Conservation (phyloP, 2,797 vertebrate genomes). For the Spheniscus humboldti region DNA sequence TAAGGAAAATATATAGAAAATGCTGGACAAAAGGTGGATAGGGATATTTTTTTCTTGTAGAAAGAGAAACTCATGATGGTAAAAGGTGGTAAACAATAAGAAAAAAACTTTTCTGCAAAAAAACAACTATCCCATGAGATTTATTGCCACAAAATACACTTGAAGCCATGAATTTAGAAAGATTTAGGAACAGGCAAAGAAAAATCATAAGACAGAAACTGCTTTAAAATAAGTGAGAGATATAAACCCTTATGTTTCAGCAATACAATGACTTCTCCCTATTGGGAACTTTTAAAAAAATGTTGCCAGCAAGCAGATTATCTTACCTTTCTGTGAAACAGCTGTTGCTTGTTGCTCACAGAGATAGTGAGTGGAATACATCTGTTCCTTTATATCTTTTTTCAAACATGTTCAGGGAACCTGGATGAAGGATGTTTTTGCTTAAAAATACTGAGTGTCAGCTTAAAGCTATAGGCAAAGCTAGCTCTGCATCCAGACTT, state of each 20-base stretch:
- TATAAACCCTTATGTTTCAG: background rate
- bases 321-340: background rate
- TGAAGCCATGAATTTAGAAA: background rate
- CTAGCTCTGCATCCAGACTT: background rate
- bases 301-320: background rate
- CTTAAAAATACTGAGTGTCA: background rate
- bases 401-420: background rate
- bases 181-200: background rate
- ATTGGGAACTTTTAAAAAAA: background rate
- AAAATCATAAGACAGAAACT: background rate
- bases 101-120: background rate
- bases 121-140: background rate
- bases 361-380: background rate
- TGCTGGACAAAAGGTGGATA: background rate
- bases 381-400: background rate
- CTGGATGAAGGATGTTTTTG: background rate
- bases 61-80: background rate
- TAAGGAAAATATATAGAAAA: background rate
- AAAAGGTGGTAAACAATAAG: background rate
- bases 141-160: background rate
- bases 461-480: background rate
- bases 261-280: background rate
- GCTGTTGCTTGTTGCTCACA: background rate
- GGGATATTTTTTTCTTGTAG: background rate
- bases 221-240: background rate